Conservation (phyloP, 2,888 invertebrate species). For the Trichogramma evanescens region DNA sequence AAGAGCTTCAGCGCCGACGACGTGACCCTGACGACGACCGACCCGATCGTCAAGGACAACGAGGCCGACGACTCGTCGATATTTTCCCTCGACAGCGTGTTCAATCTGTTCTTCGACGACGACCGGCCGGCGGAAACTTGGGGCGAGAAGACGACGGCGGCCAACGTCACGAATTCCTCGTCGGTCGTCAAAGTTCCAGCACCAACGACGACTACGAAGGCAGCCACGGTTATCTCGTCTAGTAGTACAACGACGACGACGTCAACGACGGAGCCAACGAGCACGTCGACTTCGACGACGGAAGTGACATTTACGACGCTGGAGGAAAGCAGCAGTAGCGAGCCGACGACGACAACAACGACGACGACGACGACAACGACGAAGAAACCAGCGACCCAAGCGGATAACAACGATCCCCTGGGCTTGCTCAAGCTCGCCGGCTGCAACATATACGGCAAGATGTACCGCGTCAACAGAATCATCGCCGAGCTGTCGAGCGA, state of each 20-base stretch:
- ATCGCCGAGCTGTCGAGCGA: conserved; percentile 75
- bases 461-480: conserved; percentile 77
- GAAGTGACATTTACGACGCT: conserved; percentile 14
- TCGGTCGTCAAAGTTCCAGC: neutral
- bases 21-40: neutral
- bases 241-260: neutral
- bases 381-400: conserved; percentile 8
- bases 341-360: neutral
- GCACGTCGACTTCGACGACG: conserved; percentile 14
- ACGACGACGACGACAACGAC: conserved; percentile 19
- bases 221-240: conserved; percentile 1
- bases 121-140: neutral
- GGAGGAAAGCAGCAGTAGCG: neutral
- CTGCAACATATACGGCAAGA: conserved; percentile 83
- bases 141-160: no score
- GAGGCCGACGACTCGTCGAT: conserved; percentile 41
- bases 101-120: conserved; percentile 42
- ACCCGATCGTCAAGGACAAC: conserved; percentile 39
- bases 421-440: conserved; percentile 70
- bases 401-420: neutral
- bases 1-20: conserved; percentile 1
- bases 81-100: conserved; percentile 57
- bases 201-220: neutral
- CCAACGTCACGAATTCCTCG: neutral
- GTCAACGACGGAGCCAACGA: neutral